Evolutionary conservation across 1,140 invertebrate genomes (phyloP).

Genomic region (Drosophila mojavensis): DNA sequence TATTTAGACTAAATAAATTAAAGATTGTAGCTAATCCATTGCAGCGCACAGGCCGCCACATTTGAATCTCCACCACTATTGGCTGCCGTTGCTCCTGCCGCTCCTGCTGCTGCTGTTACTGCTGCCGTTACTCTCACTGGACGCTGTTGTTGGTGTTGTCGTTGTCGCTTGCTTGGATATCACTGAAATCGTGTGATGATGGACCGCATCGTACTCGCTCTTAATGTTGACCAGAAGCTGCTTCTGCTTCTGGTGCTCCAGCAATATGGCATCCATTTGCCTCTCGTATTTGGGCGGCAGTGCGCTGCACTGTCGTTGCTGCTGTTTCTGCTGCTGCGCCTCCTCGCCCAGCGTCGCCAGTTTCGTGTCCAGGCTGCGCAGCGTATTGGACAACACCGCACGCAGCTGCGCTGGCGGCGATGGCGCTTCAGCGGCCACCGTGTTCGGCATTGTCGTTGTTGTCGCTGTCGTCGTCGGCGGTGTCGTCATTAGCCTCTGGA

Average conservation of each 20-base stretch:
- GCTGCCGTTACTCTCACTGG: slow-evolving; percentile 15
- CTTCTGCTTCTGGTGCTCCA: slow-evolving; percentile 62
- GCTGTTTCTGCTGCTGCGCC: slow-evolving; percentile 42
- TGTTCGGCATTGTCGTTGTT: background rate
- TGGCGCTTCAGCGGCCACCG: background rate
- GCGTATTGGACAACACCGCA: slow-evolving; percentile 54
- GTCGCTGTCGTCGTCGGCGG: background rate
- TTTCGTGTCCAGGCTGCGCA: slow-evolving; percentile 58
- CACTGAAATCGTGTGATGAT: slow-evolving; percentile 39
- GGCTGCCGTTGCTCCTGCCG: slow-evolving; percentile 16
- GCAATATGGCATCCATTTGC: slow-evolving; percentile 57
- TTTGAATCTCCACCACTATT: slow-evolving; percentile 15
- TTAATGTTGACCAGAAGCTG: slow-evolving; percentile 60
- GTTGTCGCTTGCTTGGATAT: slow-evolving; percentile 43
- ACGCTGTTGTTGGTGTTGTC: slow-evolving; percentile 16
- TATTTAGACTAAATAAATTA: slow-evolving; percentile 28
- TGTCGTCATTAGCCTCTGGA: slow-evolving; percentile 44
- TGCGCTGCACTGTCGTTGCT: slow-evolving; percentile 24
- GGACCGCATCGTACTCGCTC: slow-evolving; percentile 58
- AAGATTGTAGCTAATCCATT: slow-evolving; percentile 29
- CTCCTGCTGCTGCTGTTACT: slow-evolving; percentile 15
- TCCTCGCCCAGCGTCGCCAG: slow-evolving; percentile 48
- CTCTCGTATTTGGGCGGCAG: slow-evolving; percentile 38
- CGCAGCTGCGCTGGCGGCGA: slow-evolving; percentile 39
- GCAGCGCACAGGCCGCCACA: background rate